Evolutionary conservation across 2,113 vertebrate species (phyloP).

Genomic region (Uropsilus gracilis): DNA sequence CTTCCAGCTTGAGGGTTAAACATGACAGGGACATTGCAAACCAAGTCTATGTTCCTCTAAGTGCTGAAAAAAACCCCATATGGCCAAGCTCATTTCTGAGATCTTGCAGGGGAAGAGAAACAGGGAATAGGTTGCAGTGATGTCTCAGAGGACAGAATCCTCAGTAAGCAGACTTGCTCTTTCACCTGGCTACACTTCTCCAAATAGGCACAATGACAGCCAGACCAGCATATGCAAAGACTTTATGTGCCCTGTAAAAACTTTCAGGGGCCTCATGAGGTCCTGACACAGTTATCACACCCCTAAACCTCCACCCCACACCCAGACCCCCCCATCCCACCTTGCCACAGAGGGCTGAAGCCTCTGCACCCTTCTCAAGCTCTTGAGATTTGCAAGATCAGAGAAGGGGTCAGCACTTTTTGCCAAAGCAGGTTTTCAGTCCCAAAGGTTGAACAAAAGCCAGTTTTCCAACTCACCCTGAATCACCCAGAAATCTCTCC

Average conservation of each 20-base stretch:
- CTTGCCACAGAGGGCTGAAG: not conserved
- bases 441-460: conserved; percentile 56
- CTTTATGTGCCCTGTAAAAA: not conserved
- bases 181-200: not conserved
- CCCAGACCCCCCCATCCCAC: no score
- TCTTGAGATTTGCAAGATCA: conserved; percentile 7
- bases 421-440: conserved; percentile 61
- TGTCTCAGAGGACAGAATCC: not conserved
- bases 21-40: not conserved
- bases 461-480: conserved; percentile 52
- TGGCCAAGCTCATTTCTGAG: not conserved
- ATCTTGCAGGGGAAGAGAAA: not conserved
- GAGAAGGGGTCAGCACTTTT: not conserved
- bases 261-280: not conserved
- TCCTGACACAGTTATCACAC: not conserved
- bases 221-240: not conserved
- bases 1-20: not conserved
- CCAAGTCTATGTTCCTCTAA: not conserved
- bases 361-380: not conserved
- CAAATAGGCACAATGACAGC: not conserved
- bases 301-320: not conserved
- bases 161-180: not conserved
- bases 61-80: not conserved
- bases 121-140: not conserved
- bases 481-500: conserved; percentile 46